A percentile compares a stretch with the other conserved stretches of the same genome.
Conservation (phyloP, 2,797 vertebrate species). For the Xiphorhynchus erythropygius region DNA sequence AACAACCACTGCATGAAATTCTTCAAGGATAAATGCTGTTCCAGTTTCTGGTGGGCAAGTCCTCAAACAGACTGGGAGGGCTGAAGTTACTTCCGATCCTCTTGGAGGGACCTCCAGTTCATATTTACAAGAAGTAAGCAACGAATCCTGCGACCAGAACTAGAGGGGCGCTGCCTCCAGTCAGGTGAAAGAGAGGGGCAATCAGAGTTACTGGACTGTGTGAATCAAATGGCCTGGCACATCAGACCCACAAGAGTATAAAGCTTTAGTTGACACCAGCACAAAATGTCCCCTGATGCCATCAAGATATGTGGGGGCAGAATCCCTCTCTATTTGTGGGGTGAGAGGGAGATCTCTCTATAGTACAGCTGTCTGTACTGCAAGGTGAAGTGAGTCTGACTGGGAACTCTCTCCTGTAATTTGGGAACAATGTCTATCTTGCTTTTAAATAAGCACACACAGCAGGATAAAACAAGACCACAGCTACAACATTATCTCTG, state of each 20-base stretch:
- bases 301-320: neutral
- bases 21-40: neutral
- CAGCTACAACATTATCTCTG: constrained; percentile 45
- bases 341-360: neutral
- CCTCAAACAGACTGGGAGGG: neutral
- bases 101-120: neutral
- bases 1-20: neutral
- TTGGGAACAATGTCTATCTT: neutral
- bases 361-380: neutral
- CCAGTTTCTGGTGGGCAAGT: neutral
- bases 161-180: neutral
- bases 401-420: neutral
- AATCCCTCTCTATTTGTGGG: neutral
- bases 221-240: neutral
- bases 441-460: neutral
- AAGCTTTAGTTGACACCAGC: neutral
- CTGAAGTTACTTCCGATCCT: neutral
- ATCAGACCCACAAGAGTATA: neutral
- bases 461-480: constrained; percentile 63
- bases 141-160: neutral
- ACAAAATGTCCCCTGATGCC: neutral
- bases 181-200: neutral
- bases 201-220: neutral
- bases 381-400: neutral
- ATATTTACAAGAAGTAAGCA: neutral